phyloP scores from a whole-genome alignment of 2,113 vertebrate genomes.

The Rhea pennata region DNA sequence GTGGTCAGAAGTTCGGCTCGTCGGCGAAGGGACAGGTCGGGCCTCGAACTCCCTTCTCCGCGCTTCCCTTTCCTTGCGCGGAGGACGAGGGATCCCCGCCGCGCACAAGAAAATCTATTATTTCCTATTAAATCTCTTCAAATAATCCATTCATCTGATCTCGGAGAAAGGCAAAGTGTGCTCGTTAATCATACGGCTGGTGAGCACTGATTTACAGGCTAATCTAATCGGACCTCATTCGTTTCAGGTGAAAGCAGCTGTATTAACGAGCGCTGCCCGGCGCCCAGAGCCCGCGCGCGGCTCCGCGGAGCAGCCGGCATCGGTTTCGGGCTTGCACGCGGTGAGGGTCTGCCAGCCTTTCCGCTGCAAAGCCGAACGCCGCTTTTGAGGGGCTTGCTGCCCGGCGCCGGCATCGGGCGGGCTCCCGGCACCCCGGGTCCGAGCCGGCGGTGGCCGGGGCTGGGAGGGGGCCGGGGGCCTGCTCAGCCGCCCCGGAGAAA shows the following conservation, averaged over 20 bases:
- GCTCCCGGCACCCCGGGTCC: slow-evolving; percentile 48
- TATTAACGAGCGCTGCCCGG: not conserved
- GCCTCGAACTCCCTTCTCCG: not conserved
- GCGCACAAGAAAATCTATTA: not conserved
- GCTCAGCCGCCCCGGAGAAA: too few species aligned
- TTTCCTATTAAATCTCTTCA: not conserved
- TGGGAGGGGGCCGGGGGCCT: not conserved
- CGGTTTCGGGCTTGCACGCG: too few species aligned
- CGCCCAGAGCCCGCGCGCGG: not conserved
- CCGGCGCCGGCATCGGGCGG: slow-evolving; percentile 24
- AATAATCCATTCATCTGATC: not conserved
- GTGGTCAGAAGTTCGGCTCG: not conserved
- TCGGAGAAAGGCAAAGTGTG: not conserved
- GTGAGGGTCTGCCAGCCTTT: slow-evolving; percentile 43
- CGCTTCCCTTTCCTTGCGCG: too few species aligned
- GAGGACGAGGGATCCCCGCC: not conserved
- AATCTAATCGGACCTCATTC: slow-evolving; percentile 60
- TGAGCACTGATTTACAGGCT: slow-evolving; percentile 32
- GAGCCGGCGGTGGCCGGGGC: not conserved
- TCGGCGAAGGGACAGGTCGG: not conserved
- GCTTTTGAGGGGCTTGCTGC: slow-evolving; percentile 54
- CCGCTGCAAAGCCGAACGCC: slow-evolving; percentile 49
- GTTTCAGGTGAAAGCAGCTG: slow-evolving; percentile 36
- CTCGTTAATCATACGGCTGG: slow-evolving; percentile 53
- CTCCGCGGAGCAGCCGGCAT: not conserved